A percentile compares a stretch with the other conserved stretches of the same genome.
These are phyloP conservation scores for Sterrhoptilus dennistouni DNA, from an alignment of 2,113 vertebrate species.

Conservation along the genomic window DNA sequence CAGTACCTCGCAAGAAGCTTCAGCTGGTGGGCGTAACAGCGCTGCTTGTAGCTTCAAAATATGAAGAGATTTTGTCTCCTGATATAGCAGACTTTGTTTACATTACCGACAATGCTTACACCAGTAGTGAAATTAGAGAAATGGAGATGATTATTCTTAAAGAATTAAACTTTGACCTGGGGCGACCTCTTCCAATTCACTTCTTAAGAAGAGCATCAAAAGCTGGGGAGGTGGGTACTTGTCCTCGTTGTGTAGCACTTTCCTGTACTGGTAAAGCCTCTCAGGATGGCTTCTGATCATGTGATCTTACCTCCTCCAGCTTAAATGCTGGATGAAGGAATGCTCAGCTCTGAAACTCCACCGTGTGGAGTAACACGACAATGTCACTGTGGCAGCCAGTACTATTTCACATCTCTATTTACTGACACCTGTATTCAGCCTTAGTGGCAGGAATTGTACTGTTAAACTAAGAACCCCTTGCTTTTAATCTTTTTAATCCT, in stretches of 20 bases:
- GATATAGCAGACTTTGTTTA: slow-evolving; percentile 90
- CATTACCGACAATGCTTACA: slow-evolving; percentile 90
- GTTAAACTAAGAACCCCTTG: background rate
- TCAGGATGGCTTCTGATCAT: background rate
- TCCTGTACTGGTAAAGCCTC: fast-evolving
- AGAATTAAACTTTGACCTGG: slow-evolving; percentile 85
- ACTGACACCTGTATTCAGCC: background rate
- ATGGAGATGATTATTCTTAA: slow-evolving; percentile 88
- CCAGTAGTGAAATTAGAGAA: slow-evolving; percentile 81
- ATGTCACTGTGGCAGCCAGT: background rate
- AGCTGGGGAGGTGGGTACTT: slow-evolving; percentile 82
- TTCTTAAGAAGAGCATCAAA: slow-evolving; percentile 92
- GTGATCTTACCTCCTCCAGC: background rate
- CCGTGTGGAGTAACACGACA: background rate
- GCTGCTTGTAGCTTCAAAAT: slow-evolving; percentile 90
- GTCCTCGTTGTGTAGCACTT: background rate
- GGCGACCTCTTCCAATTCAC: slow-evolving; percentile 89
- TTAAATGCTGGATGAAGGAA: background rate
- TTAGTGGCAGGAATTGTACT: background rate
- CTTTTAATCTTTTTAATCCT: background rate
- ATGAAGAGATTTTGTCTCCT: slow-evolving; percentile 89
- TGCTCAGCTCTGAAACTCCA: background rate
- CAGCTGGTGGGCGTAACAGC: slow-evolving; percentile 91
- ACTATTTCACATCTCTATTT: fast-evolving
- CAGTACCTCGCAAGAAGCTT: slow-evolving; percentile 84